Evolutionary conservation across 2,888 invertebrate species (phyloP), one percentile per base, ranked within the genome.

Genomic region (Chromoteleia sp.): DNA sequence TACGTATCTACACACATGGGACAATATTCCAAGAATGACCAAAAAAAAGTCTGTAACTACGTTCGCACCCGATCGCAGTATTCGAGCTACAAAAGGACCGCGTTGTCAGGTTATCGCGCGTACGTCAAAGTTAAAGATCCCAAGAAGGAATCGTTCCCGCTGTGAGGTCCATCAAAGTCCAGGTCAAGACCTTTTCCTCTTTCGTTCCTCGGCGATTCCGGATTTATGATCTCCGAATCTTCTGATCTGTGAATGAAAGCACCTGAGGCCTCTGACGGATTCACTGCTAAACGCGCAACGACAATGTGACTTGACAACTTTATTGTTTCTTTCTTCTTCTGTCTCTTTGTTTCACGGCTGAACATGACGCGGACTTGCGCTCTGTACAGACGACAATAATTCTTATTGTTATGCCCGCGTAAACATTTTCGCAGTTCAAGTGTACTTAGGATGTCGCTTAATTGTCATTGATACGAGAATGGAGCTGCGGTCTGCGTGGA

Each of bases 101-200:
- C 39, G 36, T 29, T 41, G 65, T 52, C 65, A 43, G 43, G 68
- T 70, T 58, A 58, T 48, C 58, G 30, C n/a, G 33, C 7, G 10
- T 19, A 25, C 41, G 67, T 67, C 67, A 67, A 67, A 54, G 54
- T 54, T 67, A 67, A 67, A 67, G 67, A 67, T 45, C 45, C 43
- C 7, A 12, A 61, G 45, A 61, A 61, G 45, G 45, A 61, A 30
- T 33, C 17, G 50, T 0, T 67, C 67, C 54, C 17, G 41, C 54
- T 67, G 65, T 5, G 52, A 65, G 50, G 65, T 45, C 50, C 25
- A 7, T 25, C 50, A 41, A 41, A 50, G 50, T 52, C 25, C 63
- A 65, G 63, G 63, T 65, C 48, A 65, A 36, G 50, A 50, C 36
- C 50, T 65, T 65, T 65, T 50, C 63, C 63, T 48, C 36, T 25